phyloP scores from a whole-genome alignment of 2,797 vertebrate genomes.

The Dendrocincla tyrannina region DNA sequence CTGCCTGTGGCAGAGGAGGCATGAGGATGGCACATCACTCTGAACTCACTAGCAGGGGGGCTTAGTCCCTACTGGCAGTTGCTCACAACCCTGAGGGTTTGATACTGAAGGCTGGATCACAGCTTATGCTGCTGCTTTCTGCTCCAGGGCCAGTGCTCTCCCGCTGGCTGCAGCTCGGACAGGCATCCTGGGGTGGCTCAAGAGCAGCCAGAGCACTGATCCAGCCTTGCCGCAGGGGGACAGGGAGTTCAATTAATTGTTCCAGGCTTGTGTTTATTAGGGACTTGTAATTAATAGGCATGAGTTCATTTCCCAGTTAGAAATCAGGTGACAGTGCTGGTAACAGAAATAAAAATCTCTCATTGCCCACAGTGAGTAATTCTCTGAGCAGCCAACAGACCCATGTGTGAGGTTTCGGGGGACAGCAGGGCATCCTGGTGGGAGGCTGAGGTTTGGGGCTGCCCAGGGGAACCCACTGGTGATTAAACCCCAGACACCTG shows the following conservation, averaged over 20 bases:
- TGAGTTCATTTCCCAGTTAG: not conserved
- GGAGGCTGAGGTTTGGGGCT: not conserved
- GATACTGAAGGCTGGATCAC: not conserved
- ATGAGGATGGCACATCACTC: rapidly evolving
- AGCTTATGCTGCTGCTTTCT: not conserved
- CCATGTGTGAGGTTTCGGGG: rapidly evolving
- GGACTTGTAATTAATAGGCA: not conserved
- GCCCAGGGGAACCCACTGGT: not conserved
- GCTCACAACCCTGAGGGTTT: not conserved
- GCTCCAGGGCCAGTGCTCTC: rapidly evolving
- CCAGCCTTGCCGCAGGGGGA: not conserved
- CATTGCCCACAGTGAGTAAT: not conserved
- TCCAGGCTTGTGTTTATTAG: not conserved
- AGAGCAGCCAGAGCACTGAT: not conserved
- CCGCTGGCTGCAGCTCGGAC: rapidly evolving
- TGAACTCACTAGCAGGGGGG: rapidly evolving
- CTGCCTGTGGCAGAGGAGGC: not conserved
- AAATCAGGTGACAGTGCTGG: not conserved
- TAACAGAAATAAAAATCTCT: not conserved
- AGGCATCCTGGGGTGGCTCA: rapidly evolving
- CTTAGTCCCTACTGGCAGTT: not conserved
- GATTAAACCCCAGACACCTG: not conserved
- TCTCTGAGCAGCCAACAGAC: not conserved
- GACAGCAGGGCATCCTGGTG: rapidly evolving
- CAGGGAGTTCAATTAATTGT: not conserved